Evolutionary conservation across 2,113 vertebrate genomes (phyloP), one percentile per base, ranked within the genome.

Genomic region (Anseranas semipalmata): DNA sequence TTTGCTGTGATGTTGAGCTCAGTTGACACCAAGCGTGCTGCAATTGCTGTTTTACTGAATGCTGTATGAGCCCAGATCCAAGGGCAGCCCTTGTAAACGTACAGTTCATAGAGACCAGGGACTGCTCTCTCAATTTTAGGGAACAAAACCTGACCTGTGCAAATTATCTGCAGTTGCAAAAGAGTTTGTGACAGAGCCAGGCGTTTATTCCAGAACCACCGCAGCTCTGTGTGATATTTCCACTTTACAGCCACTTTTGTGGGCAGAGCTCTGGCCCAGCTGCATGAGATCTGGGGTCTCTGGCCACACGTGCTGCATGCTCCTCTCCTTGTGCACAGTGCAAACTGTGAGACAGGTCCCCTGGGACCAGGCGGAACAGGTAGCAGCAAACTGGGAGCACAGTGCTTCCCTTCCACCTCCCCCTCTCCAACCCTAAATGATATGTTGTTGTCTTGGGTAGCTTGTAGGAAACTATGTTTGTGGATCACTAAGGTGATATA

Each of bases 281-380:
- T 32, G 56, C 60, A 35, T 71, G 72, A 76, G 83, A 43, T 32
- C 60, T n/a, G 65, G 25, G 59, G 80, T 50, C 30, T 72, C 41
- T 67, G 63, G 73, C 43, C 39, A 16, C 66, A 9, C 0, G 9
- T 46, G 52, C 74, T 27, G 58, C 60, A 53, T 15, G 0, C n/a
- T 74, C 45, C 59, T 39, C 48, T 73, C 45, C 85, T 33, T 1
- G 1, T 73, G 75, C 1, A 2, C 66, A 2, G 1, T 1, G 0
- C 80, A 55, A 66, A 35, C 16, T 2, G 0, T 11, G 80, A 50
- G 43, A 10, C 20, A 0, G 58, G 87, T 74, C 50, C 59, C 14
- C 46, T 33, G 24, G 3, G 3, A 35, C 20, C 4, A 1, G 50
- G 55, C 30, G 37, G 48, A 32, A 16, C 45, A 75, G 73, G 50